Percentiles rank a stretch among this genome's conserved stretches.
These are phyloP conservation scores for Plumapathes pennacea DNA, from an alignment of 92 coral and sea anemone genomes.

Conservation along the genomic window DNA sequence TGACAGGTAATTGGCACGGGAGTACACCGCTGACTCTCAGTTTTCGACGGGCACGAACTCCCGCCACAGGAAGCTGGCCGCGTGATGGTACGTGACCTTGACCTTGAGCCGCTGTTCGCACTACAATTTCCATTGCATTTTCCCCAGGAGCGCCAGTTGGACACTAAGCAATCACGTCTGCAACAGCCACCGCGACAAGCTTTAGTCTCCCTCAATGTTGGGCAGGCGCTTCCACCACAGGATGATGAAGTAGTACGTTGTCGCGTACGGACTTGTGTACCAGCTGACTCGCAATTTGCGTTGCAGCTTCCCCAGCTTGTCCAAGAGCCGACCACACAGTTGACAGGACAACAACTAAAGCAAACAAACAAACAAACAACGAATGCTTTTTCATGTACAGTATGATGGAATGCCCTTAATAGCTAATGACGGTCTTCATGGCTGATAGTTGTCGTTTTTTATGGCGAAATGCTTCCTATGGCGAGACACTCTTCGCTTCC, in stretches of 20 bases:
- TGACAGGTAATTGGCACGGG: conserved; percentile 64
- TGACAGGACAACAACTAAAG: conserved; percentile 67
- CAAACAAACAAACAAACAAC: neutral
- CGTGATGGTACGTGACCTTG: conserved; percentile 32
- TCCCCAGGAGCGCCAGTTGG: conserved; percentile 58
- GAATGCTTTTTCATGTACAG: no score
- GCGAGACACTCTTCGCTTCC: no score
- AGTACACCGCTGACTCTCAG: conserved; percentile 27
- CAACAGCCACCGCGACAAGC: conserved; percentile 59
- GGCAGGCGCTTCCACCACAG: conserved; percentile 53
- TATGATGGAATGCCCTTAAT: no score
- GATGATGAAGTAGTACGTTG: conserved; percentile 12
- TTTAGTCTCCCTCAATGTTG: conserved; percentile 21
- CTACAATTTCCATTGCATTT: conserved; percentile 37
- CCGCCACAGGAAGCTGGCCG: conserved; percentile 58
- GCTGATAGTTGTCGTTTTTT: no score
- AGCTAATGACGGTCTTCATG: no score
- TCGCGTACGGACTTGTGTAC: conserved; percentile 41
- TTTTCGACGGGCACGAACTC: conserved; percentile 13
- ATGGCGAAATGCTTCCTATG: no score
- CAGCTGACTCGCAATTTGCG: conserved; percentile 55
- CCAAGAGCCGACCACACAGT: conserved; percentile 62
- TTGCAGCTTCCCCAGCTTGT: conserved; percentile 55
- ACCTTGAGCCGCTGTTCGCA: conserved; percentile 34
- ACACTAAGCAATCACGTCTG: conserved; percentile 47